Evolutionary conservation across 2,113 vertebrate species (phyloP).

Genomic region (Aepyceros melampus): DNA sequence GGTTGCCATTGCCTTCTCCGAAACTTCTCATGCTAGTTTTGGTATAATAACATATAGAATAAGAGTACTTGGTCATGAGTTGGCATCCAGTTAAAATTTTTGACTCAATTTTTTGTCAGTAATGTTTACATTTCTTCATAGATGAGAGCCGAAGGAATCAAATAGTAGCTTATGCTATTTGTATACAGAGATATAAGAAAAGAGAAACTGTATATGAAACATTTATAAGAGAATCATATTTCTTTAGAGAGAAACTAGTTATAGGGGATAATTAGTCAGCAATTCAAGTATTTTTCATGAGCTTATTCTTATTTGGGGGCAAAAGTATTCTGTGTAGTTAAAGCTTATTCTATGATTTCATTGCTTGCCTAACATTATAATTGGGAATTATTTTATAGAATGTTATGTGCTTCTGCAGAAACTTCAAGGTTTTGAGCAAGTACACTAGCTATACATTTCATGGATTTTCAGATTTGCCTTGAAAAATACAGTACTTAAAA

Average conservation of each 20-base stretch:
- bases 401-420: not conserved
- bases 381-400: not conserved
- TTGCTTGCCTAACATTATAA: not conserved
- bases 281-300: not conserved
- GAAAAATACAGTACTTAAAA: not conserved
- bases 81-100: not conserved
- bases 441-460: not conserved
- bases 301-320: not conserved
- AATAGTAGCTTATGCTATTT: not conserved
- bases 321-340: not conserved
- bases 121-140: not conserved
- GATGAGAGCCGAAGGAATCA: not conserved
- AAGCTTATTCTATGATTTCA: not conserved
- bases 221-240: not conserved
- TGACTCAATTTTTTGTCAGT: not conserved
- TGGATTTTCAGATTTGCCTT: not conserved
- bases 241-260: not conserved
- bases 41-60: not conserved
- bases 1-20: no score
- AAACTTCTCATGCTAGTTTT: not conserved
- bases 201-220: not conserved
- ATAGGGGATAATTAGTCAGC: not conserved
- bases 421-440: not conserved
- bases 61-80: not conserved
- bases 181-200: not conserved